Conservation (phyloP, 1,140 invertebrate species). For the Oscheius sp. region DNA sequence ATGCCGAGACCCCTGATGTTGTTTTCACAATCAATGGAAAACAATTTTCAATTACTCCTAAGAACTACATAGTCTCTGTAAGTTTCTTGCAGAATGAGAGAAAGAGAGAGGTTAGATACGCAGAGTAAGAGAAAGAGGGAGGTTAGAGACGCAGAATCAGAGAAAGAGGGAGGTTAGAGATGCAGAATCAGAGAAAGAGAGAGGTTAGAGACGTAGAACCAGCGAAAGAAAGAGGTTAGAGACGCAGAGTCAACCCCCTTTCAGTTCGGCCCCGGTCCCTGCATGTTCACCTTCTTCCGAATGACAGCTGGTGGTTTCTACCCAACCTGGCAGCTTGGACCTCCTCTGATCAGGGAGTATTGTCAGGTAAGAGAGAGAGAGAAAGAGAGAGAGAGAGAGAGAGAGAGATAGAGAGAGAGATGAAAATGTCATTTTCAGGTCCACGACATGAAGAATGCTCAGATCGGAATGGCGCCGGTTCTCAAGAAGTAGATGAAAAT, state of each 20-base stretch:
- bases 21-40: constrained; percentile 42
- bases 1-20: constrained; percentile 35
- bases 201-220: neutral
- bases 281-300: constrained; percentile 41
- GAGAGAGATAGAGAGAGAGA: neutral
- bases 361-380: constrained; percentile 32
- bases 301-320: constrained; percentile 33
- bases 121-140: too few species aligned
- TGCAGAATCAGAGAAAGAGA: too few species aligned
- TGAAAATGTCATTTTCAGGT: neutral
- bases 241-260: neutral
- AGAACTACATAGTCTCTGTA: constrained; percentile 21
- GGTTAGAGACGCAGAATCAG: too few species aligned
- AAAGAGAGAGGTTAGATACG: too few species aligned
- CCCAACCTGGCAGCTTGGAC: constrained; percentile 45
- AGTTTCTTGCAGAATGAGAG: neutral
- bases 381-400: neutral
- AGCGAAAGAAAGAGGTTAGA: neutral
- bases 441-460: constrained; percentile 27
- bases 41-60: constrained; percentile 34
- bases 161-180: too few species aligned
- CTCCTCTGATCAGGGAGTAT: constrained; percentile 44
- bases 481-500: too few species aligned
- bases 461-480: constrained; percentile 20
- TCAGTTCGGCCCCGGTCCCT: constrained; percentile 35